Evolutionary conservation across 2,113 vertebrate species (phyloP), one percentile per base, ranked within the genome.

Genomic region (Prinia subflava): DNA sequence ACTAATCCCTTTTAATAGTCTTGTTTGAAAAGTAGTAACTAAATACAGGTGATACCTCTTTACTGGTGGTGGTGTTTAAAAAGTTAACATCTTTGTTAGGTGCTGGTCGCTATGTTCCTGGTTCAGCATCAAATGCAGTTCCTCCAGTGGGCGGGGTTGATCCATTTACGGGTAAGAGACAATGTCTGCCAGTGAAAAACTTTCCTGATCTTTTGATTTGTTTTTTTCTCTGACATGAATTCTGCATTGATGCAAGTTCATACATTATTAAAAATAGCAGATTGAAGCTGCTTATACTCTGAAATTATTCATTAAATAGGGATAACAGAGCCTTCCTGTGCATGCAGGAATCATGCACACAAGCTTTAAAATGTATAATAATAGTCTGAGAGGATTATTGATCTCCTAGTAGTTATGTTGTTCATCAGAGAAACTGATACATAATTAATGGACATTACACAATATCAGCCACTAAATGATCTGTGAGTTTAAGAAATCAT

Each of bases 61-160:
- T 75, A 57, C 12, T 49, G 24, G 10, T n/a, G 7, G 8, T 67
- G 19, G 4, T 76, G 22, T 30, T 91, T 59, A 64, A 76, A 78
- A 33, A 25, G 11, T 37, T 88, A 5, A 24, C 76, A 15, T 75
- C 15, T 97, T 92, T 1, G 0, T 80, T 89, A 99, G 99, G 99
- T 93, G 89, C 98, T 92, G 99, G 99, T 68, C 98, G 99, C 41
- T 99, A 99, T 79, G 98, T 99, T 89, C 99, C 99, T 31, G 98
- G 98, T 50, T 98, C 98, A 33, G 94, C 87, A 62, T 85, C 98
- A 24, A 92, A 82, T 83, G 42, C 94, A 39, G 76, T 70, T 25
- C 81, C 95, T 91, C 46, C 98, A 59, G 46, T 77, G 42, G 95
- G 97, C 15, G 98, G 97, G 75, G 94, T 96, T 50, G 99, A 99